Evolutionary conservation across 2,888 invertebrate species (phyloP), one percentile per base, ranked within the genome.

Genomic region (Epinotia ramella): DNA sequence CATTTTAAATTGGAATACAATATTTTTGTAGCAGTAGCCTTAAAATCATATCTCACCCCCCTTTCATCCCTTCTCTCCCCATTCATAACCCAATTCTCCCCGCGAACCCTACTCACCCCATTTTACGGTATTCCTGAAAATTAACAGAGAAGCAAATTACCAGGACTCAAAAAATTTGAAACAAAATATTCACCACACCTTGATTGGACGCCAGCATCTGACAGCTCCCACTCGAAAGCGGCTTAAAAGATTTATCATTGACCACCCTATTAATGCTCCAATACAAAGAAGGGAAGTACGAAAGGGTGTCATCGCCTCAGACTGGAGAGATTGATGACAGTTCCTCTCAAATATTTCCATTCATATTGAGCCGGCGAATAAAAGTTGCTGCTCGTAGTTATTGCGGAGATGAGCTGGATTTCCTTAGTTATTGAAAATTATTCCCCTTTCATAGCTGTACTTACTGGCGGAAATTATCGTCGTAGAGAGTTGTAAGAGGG

Each of bases 261-360:
- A 79, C 72, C 82, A 79, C 83, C 88, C 88, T 84, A 86, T 81
- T 80, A 78, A 80, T 78, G 80, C 81, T 83, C 84, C 86, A 87
- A 84, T 80, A 80, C 80, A 79, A 83, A 82, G 81, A 84, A 81
- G 83, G 83, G 80, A 82, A 82, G 81, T 84, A 84, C 89, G 86
- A 89, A 89, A 88, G 86, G 87, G 81, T 84, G 87, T 86, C 88
- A 84, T 84, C 83, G 81, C 84, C 83, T 84, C 85, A 81, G 83
- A 81, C 73, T 82, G 81, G 84, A 80, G 90, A 90, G 91, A 92
- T 92, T 91, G 91, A 91, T 91, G 89, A 84, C 87, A 86, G 81
- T 81, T 83, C 80, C 81, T 77, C 81, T 84, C 81, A 81, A 81
- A 84, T 86, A 86, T 82, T 85, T 90, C 90, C 88, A 88, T 77